These are phyloP conservation scores for Stichopus chloronotus DNA, from an alignment of 35 echinoderm and acorn worm genomes.

Conservation along the genomic window DNA sequence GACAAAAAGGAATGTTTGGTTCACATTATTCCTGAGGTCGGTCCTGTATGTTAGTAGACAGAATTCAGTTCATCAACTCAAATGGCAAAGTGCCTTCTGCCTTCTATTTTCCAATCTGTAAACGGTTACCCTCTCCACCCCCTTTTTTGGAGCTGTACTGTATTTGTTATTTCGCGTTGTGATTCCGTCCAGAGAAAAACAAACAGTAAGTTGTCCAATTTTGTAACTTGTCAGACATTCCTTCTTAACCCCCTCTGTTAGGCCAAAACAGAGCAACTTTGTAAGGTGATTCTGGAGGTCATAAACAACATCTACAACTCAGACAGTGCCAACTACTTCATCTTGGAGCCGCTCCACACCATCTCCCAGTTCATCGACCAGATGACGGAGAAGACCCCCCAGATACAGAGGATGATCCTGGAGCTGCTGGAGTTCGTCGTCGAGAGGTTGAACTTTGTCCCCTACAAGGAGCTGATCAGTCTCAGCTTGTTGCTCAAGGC, in stretches of 20 bases:
- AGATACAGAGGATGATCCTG: slow-evolving; percentile 84
- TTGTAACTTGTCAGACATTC: too few relatives aligned
- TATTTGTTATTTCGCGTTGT: too few relatives aligned
- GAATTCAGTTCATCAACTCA: too few relatives aligned
- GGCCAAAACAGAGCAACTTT: slow-evolving; percentile 82
- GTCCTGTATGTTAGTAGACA: too few relatives aligned
- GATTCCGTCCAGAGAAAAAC: too few relatives aligned
- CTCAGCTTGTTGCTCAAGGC: slow-evolving; percentile 90
- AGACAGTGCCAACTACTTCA: slow-evolving; percentile 95
- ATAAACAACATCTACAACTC: slow-evolving; percentile 94
- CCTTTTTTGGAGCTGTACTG: too few relatives aligned
- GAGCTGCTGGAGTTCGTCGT: slow-evolving; percentile 98
- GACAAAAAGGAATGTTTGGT: background rate
- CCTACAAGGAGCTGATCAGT: slow-evolving; percentile 96
- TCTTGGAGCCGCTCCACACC: slow-evolving; percentile 93
- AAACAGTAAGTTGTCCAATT: too few relatives aligned
- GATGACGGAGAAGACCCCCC: slow-evolving; percentile 68
- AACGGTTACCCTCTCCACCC: background rate
- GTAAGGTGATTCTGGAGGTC: slow-evolving; percentile 81
- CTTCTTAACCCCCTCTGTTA: background rate
- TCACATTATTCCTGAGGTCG: too few relatives aligned
- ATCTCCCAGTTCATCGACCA: slow-evolving; percentile 94
- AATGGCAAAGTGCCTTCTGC: background rate
- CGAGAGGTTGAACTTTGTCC: slow-evolving; percentile 94
- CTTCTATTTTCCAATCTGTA: too few relatives aligned